Conservation (phyloP, 2,888 invertebrate species). For the Conus canariensis region DNA sequence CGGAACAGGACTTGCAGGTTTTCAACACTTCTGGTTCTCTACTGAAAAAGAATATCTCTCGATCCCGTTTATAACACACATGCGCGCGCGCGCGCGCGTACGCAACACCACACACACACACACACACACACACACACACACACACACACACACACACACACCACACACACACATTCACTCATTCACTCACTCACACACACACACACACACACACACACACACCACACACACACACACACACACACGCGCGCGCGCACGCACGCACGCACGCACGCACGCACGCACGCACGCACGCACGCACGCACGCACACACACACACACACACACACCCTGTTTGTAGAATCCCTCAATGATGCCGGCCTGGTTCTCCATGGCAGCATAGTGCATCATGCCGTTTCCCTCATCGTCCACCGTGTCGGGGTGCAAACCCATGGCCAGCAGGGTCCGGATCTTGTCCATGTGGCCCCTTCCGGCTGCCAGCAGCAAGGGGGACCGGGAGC, state of each 20-base stretch:
- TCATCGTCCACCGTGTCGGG: slow-evolving; percentile 62
- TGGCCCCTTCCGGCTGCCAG: slow-evolving; percentile 64
- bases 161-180: background rate
- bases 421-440: slow-evolving; percentile 67
- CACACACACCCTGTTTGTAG: slow-evolving; percentile 35
- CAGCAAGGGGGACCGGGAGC: slow-evolving; percentile 62
- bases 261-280: too few relatives aligned
- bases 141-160: too few relatives aligned
- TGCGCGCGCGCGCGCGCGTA: too few relatives aligned
- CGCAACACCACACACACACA: too few relatives aligned
- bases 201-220: background rate
- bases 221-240: background rate
- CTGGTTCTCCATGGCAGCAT: slow-evolving; percentile 71
- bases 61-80: too few relatives aligned
- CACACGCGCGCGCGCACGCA: too few relatives aligned
- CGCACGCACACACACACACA: slow-evolving; percentile 12
- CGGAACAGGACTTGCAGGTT: too few relatives aligned
- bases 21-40: too few relatives aligned
- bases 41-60: too few relatives aligned
- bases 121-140: too few relatives aligned
- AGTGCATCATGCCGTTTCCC: slow-evolving; percentile 73
- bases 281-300: background rate
- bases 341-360: slow-evolving; percentile 57
- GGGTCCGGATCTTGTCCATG: slow-evolving; percentile 65
- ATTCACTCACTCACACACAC: too few relatives aligned